Percentiles rank a stretch among this genome's conserved stretches.
These are phyloP conservation scores for Nasua narica DNA, from an alignment of 2,797 vertebrate genomes.

Conservation along the genomic window DNA sequence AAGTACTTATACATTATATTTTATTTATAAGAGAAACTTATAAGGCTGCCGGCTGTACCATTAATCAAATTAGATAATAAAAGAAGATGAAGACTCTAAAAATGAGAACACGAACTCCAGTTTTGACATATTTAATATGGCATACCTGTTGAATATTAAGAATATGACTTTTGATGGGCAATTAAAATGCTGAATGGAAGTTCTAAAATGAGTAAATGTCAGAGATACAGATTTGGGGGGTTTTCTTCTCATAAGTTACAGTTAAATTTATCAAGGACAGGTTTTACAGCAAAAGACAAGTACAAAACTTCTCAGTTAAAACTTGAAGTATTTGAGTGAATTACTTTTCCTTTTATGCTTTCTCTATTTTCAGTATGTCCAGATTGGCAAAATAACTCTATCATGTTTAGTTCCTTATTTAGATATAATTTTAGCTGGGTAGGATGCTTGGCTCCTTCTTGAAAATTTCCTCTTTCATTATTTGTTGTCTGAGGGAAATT, in stretches of 20 bases:
- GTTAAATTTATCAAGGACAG: not conserved
- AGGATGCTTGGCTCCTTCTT: not conserved
- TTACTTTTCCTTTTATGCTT: not conserved
- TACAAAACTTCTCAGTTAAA: not conserved
- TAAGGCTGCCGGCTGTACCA: not conserved
- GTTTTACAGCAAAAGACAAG: not conserved
- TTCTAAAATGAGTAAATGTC: not conserved
- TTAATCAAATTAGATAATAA: not conserved
- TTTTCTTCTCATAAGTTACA: not conserved
- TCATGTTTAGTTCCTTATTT: not conserved
- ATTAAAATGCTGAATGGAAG: not conserved
- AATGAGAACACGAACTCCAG: not conserved
- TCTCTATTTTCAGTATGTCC: not conserved
- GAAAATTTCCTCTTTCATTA: not conserved
- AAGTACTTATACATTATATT: not conserved
- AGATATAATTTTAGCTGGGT: not conserved
- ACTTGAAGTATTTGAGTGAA: not conserved
- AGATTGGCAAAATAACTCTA: not conserved
- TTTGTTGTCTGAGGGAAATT: not conserved
- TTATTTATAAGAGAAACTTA: not conserved
- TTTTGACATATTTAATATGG: not conserved
- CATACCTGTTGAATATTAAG: not conserved
- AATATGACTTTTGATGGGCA: not conserved
- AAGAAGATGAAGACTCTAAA: not conserved
- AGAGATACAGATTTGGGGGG: not conserved